Evolutionary conservation across 2,113 vertebrate species (phyloP).

Genomic region (Sinocyclocheilus anshuiensis): DNA sequence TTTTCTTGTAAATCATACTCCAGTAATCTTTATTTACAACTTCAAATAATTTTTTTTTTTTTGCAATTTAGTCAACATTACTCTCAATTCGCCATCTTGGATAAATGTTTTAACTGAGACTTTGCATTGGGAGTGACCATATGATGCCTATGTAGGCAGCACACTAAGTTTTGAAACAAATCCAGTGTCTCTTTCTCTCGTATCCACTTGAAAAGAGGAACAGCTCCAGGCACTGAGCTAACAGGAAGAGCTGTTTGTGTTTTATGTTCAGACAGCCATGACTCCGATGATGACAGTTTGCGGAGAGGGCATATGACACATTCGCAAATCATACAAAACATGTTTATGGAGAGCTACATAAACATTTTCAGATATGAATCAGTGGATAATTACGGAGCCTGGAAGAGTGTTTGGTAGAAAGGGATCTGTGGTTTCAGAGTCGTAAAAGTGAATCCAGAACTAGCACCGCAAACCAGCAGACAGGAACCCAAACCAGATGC

Average conservation of each 20-base stretch:
- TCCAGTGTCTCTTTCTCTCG: conserved; percentile 1
- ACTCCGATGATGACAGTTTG: neutral
- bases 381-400: neutral
- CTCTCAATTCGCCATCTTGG: neutral
- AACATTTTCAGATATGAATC: conserved; percentile 4
- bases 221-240: neutral
- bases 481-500: conserved; percentile 29
- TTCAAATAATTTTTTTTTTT: no score
- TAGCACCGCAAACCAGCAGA: conserved; percentile 36
- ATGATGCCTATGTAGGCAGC: neutral
- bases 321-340: conserved; percentile 24
- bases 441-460: conserved; percentile 22
- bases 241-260: conserved; percentile 1
- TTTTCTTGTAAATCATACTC: no score
- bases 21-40: no score
- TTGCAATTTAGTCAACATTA: neutral
- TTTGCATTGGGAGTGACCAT: neutral
- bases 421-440: conserved; percentile 13
- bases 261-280: neutral
- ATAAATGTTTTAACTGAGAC: neutral
- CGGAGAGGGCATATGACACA: neutral
- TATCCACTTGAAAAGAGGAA: conserved; percentile 1
- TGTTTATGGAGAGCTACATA: conserved; percentile 28
- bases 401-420: conserved; percentile 1
- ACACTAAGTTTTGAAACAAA: neutral